Conservation (phyloP, 2,113 vertebrate species). For the Arizona elegans region DNA sequence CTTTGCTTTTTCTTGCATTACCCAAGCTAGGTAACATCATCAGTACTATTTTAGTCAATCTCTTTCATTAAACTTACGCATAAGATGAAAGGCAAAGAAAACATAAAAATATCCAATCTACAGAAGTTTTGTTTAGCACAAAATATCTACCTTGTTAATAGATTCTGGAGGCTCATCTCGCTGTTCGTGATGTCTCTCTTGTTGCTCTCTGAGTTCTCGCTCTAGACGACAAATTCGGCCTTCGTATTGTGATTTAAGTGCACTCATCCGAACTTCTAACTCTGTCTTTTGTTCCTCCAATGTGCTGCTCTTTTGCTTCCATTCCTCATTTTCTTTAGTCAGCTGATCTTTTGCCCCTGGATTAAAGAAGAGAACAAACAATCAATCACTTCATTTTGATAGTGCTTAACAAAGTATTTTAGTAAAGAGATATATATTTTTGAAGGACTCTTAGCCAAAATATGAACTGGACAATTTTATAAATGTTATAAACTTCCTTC, state of each 20-base stretch:
- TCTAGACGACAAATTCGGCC: conserved; percentile 91
- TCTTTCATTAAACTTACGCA: neutral
- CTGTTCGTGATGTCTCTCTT: conserved; percentile 91
- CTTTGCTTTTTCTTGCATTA: neutral
- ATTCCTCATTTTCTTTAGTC: conserved; percentile 88
- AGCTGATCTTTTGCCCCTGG: conserved; percentile 85
- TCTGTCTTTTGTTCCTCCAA: conserved; percentile 88
- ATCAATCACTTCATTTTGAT: neutral
- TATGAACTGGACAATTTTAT: neutral
- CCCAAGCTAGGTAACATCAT: neutral
- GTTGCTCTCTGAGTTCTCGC: conserved; percentile 89
- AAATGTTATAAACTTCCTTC: neutral
- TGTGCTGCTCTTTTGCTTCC: conserved; percentile 77
- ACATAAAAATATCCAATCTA: neutral
- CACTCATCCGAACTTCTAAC: conserved; percentile 89
- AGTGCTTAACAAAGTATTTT: neutral
- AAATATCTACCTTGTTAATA: conserved; percentile 80
- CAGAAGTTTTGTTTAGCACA: neutral
- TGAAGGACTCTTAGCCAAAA: neutral
- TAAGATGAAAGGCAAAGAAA: neutral
- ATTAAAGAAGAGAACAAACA: neutral
- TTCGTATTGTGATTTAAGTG: conserved; percentile 93
- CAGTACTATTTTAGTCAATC: neutral
- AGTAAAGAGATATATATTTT: no score
- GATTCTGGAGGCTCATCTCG: conserved; percentile 88